phyloP scores from a whole-genome alignment of 2,888 invertebrate species.

The Drosophila stalkeri region DNA sequence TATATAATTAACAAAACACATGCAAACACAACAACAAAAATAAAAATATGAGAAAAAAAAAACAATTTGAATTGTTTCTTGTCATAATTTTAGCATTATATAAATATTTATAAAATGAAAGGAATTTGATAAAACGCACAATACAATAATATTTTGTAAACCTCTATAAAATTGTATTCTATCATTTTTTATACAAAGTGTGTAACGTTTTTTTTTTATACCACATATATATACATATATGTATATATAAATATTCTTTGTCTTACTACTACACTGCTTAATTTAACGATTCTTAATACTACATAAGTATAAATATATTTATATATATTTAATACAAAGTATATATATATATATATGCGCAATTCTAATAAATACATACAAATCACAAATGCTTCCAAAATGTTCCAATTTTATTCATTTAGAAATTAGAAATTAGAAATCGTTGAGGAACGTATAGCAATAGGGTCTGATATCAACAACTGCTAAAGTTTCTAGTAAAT shows the following conservation, averaged over 20 bases:
- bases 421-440: too few relatives aligned
- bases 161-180: slow-evolving; percentile 31
- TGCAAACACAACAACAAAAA: slow-evolving; percentile 7
- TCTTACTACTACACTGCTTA: slow-evolving; percentile 67
- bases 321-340: slow-evolving; percentile 50
- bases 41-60: slow-evolving; percentile 23
- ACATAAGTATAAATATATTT: slow-evolving; percentile 34
- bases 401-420: slow-evolving; percentile 6
- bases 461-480: too few relatives aligned
- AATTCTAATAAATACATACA: slow-evolving; percentile 72
- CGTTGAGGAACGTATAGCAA: too few relatives aligned
- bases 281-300: slow-evolving; percentile 64
- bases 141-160: slow-evolving; percentile 62
- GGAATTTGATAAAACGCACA: slow-evolving; percentile 47
- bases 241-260: slow-evolving; percentile 40
- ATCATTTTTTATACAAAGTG: slow-evolving; percentile 48
- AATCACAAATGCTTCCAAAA: slow-evolving; percentile 71
- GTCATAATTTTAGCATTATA: slow-evolving; percentile 41
- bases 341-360: slow-evolving; percentile 58
- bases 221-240: slow-evolving; percentile 1
- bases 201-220: slow-evolving; percentile 39
- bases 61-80: slow-evolving; percentile 44
- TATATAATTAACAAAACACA: slow-evolving; percentile 16
- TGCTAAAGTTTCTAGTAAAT: too few relatives aligned
- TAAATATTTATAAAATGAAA: slow-evolving; percentile 38